Conservation (phyloP, 2,888 invertebrate species). For the Pyrrhia umbra region DNA sequence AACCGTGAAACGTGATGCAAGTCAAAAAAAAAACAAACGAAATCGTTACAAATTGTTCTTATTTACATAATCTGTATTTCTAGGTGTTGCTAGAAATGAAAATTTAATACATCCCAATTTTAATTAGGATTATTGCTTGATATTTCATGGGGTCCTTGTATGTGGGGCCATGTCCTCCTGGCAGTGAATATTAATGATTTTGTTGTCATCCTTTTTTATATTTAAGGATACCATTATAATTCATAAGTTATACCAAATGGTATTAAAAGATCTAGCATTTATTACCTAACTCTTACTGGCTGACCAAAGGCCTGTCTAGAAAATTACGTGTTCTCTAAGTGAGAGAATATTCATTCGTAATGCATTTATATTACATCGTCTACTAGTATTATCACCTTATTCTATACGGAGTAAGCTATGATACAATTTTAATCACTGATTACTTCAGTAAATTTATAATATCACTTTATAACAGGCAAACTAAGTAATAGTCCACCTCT, state of each 20-base stretch:
- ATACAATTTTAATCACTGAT: slow-evolving; percentile 26
- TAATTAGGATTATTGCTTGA: background rate
- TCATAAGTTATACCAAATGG: slow-evolving; percentile 36
- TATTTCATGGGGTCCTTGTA: too few relatives aligned
- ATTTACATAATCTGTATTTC: slow-evolving; percentile 54
- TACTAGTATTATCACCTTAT: slow-evolving; percentile 38
- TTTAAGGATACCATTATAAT: slow-evolving; percentile 7
- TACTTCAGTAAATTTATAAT: slow-evolving; percentile 25
- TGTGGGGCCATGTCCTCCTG: background rate
- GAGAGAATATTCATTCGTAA: slow-evolving; percentile 12
- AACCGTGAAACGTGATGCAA: slow-evolving; percentile 58
- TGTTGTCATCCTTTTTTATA: slow-evolving; percentile 4
- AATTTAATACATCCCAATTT: slow-evolving; percentile 41
- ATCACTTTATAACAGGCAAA: slow-evolving; percentile 19
- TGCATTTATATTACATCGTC: slow-evolving; percentile 19
- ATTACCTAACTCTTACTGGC: slow-evolving; percentile 26
- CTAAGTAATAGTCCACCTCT: slow-evolving; percentile 8
- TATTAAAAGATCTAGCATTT: slow-evolving; percentile 23
- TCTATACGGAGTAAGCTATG: slow-evolving; percentile 19
- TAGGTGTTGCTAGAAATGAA: slow-evolving; percentile 60
- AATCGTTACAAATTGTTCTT: slow-evolving; percentile 53
- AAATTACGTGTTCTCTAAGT: slow-evolving; percentile 21
- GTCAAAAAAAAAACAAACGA: slow-evolving; percentile 40
- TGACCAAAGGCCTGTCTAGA: slow-evolving; percentile 24
- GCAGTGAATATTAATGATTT: slow-evolving; percentile 14